phyloP scores from a whole-genome alignment of 2,797 vertebrate species.

The Ambastaia sidthimunki region DNA sequence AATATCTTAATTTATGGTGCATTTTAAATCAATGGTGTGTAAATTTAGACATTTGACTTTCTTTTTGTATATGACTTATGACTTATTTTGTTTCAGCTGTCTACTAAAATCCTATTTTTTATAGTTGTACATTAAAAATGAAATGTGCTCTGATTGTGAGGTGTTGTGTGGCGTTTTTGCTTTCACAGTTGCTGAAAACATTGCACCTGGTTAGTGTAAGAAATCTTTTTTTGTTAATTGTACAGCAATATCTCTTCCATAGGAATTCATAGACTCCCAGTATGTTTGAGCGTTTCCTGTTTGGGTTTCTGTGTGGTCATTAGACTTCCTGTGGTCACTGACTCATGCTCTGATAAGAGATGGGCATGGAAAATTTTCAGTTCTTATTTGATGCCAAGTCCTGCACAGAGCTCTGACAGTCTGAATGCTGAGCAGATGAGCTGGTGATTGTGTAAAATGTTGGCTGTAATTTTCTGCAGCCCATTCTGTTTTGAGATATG shows the following conservation, averaged over 20 bases:
- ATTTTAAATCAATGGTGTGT: too few relatives aligned
- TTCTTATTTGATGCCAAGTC: not conserved
- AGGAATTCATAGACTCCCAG: not conserved
- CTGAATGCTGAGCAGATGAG: not conserved
- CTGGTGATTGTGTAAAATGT: not conserved
- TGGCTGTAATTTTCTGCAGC: not conserved
- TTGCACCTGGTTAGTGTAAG: not conserved
- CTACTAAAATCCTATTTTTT: not conserved
- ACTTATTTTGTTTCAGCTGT: not conserved
- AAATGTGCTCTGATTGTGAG: not conserved
- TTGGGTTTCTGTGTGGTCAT: slow-evolving; percentile 14
- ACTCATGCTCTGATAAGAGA: slow-evolving; percentile 20
- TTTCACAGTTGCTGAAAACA: not conserved
- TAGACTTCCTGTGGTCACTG: slow-evolving; percentile 29
- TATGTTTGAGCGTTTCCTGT: slow-evolving; percentile 25
- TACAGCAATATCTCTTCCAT: not conserved
- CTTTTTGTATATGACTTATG: too few relatives aligned
- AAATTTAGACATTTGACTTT: too few relatives aligned
- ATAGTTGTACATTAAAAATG: not conserved
- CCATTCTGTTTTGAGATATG: not conserved
- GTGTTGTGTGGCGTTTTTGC: not conserved
- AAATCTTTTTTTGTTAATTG: not conserved
- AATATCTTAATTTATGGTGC: too few relatives aligned
- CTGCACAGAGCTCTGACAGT: not conserved
- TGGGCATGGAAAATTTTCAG: slow-evolving; percentile 2